Conservation (phyloP, 2,113 vertebrate genomes). For the Eudyptes chrysolophus region DNA sequence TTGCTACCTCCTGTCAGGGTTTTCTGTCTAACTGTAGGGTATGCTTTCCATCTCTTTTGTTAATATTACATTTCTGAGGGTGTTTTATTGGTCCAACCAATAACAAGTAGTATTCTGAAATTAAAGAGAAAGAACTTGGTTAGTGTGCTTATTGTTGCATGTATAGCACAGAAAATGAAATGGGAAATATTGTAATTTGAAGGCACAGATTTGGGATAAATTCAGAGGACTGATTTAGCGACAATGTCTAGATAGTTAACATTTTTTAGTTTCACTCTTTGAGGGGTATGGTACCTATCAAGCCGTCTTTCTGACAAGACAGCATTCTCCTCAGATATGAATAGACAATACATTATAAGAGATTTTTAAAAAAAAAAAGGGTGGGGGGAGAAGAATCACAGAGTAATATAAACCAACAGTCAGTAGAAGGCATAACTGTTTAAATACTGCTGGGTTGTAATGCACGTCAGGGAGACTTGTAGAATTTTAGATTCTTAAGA, state of each 20-base stretch:
- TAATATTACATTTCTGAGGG: slow-evolving; percentile 15
- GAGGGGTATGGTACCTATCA: not conserved
- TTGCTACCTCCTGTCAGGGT: slow-evolving; percentile 50
- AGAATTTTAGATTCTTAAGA: slow-evolving; percentile 44
- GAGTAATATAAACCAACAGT: not conserved
- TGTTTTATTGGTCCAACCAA: not conserved
- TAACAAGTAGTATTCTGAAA: not conserved
- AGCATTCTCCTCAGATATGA: not conserved
- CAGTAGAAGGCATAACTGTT: slow-evolving; percentile 3
- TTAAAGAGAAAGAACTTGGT: not conserved
- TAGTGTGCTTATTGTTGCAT: not conserved
- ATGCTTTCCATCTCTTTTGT: slow-evolving; percentile 30
- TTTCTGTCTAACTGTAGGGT: slow-evolving; percentile 45
- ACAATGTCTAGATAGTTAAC: not conserved
- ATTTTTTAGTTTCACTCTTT: slow-evolving; percentile 1
- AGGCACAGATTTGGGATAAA: not conserved
- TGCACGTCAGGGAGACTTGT: not conserved
- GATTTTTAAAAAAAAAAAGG: not conserved
- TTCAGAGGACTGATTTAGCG: not conserved
- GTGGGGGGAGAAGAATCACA: not conserved
- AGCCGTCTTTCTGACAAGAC: not conserved
- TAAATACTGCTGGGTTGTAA: slow-evolving; percentile 43
- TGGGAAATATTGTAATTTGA: not conserved
- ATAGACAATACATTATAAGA: not conserved
- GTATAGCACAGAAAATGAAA: not conserved